phyloP scores from a whole-genome alignment of 2,888 invertebrate genomes.

The Selenia dentaria region DNA sequence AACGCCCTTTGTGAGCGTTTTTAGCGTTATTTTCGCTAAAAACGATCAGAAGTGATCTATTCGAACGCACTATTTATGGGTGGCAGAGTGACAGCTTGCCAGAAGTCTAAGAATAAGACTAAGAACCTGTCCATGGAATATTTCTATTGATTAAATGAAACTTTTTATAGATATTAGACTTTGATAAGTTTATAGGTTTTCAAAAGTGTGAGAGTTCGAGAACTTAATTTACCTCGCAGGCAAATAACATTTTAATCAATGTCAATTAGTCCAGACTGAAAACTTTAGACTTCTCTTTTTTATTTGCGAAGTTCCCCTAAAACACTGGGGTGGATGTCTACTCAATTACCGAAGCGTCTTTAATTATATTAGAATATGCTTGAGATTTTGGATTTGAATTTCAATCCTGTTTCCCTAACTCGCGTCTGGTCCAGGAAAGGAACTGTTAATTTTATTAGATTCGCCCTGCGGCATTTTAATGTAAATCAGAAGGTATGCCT shows the following conservation, averaged over 20 bases:
- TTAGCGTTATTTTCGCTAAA: no score
- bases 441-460: slow-evolving; percentile 75
- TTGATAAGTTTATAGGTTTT: no score
- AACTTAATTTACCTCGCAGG: no score
- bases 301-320: slow-evolving; percentile 41
- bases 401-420: slow-evolving; percentile 65
- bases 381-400: slow-evolving; percentile 75
- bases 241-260: not conserved
- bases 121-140: no score
- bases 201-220: no score
- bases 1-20: no score
- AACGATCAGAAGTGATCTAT: no score
- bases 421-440: slow-evolving; percentile 58
- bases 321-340: slow-evolving; percentile 62
- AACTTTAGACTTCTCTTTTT: slow-evolving; percentile 1
- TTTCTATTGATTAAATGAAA: no score
- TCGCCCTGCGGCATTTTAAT: slow-evolving; percentile 56
- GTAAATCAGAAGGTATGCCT: slow-evolving; percentile 17
- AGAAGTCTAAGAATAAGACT: no score
- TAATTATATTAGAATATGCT: slow-evolving; percentile 77
- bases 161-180: no score
- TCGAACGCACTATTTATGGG: no score
- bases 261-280: not conserved
- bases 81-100: no score
- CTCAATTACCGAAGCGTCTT: slow-evolving; percentile 71